Evolutionary conservation across 2,797 vertebrate species (phyloP), one percentile per base, ranked within the genome.

Genomic region (Platalea minor): DNA sequence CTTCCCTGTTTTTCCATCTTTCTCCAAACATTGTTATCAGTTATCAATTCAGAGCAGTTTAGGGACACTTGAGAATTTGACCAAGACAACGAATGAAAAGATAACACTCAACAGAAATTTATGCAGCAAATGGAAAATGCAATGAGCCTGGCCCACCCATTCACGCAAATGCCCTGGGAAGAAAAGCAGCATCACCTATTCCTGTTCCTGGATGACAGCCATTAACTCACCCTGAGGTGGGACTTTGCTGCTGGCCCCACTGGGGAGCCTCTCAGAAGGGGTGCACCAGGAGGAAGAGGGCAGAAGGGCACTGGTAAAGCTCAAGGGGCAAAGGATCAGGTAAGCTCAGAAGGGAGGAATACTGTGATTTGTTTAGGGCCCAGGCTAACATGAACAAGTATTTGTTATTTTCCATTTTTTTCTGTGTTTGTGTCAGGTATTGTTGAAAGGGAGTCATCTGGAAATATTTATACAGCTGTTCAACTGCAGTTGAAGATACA

Each of bases 101-200:
- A 60, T 45, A 82, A 60, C 6, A 45, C 4, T 83, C 29, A n/a
- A 31, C 9, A 41, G 31, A 15, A 76, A 79, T 46, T 48, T 23
- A 72, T 29, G 11, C 31, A 72, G 37, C 35, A 63, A 75, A 81
- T n/a, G 4, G 83, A 39, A 46, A 12, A 46, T 41, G 26, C 25
- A 67, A 64, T 4, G 5, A 85, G 45, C 45, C 63, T 31, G 50
- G 46, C 24, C 37, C 37, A 65, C 2, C 4, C 29, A 46, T 23
- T 68, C 45, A 46, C 0, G 5, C 28, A 51, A 51, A 60, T 0
- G 0, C 6, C 5, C 31, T 26, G 10, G 23, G 50, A 75, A 74
- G 48, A 74, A 88, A 72, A 90, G n/a, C 13, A 78, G 29, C 63
- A 69, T 24, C 39, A 29, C n/a, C 10, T 59, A 7, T 10, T 69